Evolutionary conservation across 2,888 invertebrate genomes (phyloP).

Genomic region (Horisme vitalbata): DNA sequence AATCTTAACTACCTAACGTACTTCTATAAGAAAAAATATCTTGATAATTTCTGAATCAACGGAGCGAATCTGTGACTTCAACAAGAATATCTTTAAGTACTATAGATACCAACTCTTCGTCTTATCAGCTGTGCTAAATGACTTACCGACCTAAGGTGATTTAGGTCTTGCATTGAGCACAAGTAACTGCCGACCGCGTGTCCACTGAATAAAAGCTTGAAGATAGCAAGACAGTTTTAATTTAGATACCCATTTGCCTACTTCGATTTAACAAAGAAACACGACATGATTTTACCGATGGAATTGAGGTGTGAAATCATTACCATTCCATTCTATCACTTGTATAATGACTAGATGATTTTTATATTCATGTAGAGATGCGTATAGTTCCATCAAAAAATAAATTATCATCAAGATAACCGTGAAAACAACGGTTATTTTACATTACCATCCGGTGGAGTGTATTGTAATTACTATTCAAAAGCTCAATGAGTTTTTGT

Average conservation of each 20-base stretch:
- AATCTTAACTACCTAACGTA: no score
- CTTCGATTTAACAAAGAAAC: constrained; percentile 12
- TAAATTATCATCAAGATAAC: constrained; percentile 34
- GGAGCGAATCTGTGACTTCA: no score
- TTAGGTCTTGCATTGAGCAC: constrained; percentile 20
- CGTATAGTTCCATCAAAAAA: constrained; percentile 32
- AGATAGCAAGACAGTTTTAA: constrained; percentile 14
- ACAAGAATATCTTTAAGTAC: no score
- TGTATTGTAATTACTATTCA: constrained; percentile 37
- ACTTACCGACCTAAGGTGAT: constrained; percentile 5
- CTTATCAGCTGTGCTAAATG: constrained; percentile 5
- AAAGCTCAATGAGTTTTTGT: constrained; percentile 36
- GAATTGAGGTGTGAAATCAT: constrained; percentile 18
- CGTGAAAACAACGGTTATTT: constrained; percentile 39
- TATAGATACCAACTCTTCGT: no score
- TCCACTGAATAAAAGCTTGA: constrained; percentile 12
- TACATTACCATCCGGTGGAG: constrained; percentile 26
- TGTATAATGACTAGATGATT: constrained; percentile 28
- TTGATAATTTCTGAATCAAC: neutral
- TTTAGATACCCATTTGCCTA: constrained; percentile 20
- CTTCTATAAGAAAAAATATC: no score
- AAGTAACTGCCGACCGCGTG: constrained; percentile 10
- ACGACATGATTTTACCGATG: constrained; percentile 8
- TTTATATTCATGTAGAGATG: constrained; percentile 26
- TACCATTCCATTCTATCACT: constrained; percentile 18